phyloP scores from a whole-genome alignment of 2,113 vertebrate genomes.

The Zosterops hypoxanthus region DNA sequence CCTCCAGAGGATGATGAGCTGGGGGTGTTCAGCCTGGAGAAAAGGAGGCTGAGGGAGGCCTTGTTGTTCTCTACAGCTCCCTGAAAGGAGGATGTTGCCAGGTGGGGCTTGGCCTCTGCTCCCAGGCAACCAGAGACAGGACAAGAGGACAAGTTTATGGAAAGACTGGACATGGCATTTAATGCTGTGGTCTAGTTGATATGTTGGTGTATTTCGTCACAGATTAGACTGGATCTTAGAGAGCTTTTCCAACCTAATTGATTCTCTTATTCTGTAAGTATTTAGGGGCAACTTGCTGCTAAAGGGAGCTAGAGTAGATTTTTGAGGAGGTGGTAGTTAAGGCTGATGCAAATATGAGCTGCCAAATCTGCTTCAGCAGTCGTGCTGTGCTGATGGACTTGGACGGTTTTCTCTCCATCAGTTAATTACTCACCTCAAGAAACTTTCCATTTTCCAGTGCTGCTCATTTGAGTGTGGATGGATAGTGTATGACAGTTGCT shows the following conservation, averaged over 20 bases:
- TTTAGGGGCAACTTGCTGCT: neutral
- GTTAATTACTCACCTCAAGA: neutral
- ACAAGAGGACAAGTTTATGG: neutral
- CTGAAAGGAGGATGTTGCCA: too few species aligned
- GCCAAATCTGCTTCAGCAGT: neutral
- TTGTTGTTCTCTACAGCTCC: accelerated
- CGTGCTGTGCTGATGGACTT: neutral
- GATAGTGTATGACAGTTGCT: neutral
- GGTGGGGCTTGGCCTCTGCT: neutral
- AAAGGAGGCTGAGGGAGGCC: neutral
- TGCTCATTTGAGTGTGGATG: neutral
- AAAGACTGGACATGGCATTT: neutral
- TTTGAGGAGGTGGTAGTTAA: neutral
- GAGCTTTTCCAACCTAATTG: neutral
- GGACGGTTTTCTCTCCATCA: neutral
- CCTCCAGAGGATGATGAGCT: neutral
- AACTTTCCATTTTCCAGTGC: neutral
- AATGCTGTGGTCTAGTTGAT: neutral
- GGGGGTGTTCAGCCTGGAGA: neutral
- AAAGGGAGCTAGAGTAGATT: neutral
- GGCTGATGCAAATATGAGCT: neutral
- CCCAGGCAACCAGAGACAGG: neutral
- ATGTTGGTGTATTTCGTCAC: neutral
- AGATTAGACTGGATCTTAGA: neutral
- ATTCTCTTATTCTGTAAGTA: neutral